Evolutionary conservation across 2,797 vertebrate species (phyloP), one percentile per base, ranked within the genome.

Genomic region (Diplodus puntazzo): DNA sequence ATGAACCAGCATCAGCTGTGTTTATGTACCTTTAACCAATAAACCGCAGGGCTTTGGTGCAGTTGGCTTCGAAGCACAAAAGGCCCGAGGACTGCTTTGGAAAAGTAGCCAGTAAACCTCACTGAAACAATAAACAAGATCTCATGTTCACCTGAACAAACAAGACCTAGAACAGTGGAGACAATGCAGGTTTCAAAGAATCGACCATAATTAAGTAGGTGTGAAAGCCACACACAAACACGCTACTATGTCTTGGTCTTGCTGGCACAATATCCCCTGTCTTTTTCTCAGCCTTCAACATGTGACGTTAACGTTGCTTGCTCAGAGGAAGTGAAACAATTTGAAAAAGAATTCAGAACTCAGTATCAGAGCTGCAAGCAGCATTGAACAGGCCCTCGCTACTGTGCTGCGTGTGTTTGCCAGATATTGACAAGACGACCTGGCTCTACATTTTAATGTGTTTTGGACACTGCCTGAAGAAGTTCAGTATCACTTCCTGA

Each of bases 1-100:
- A 49, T 30, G 25, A 74, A 45, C 23, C 46, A 65, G 48, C 34
- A 67, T 61, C 25, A n/a, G 58, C 34, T 58, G 30, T 57, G 79
- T 81, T 81, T 25, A 52, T 1, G 11, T 45, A 39, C 20, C 25
- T 2, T 42, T 12, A 25, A 49, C 27, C 46, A 13, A 46, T 50
- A 55, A 65, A 69, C n/a, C 50, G 39, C 53, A 8, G 2, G 16
- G 45, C 52, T 3, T 30, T 30, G 5, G 21, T 18, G 43, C 21
- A 50, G 20, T 9, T 23, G 30, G 27, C 12, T 43, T 23, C 14
- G n/a, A 5, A 14, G 25, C 34, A 66, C 45, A 30, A 17, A 55
- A 23, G 55, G 16, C 21, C 7, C 18, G 9, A 2, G 11, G 5
- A 6, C 17, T 45, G 4, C 27, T 23, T 60, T 55, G 2, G 10